These are phyloP conservation scores for Pollachius pollachius DNA, from an alignment of 2,113 vertebrate species.

Conservation along the genomic window DNA sequence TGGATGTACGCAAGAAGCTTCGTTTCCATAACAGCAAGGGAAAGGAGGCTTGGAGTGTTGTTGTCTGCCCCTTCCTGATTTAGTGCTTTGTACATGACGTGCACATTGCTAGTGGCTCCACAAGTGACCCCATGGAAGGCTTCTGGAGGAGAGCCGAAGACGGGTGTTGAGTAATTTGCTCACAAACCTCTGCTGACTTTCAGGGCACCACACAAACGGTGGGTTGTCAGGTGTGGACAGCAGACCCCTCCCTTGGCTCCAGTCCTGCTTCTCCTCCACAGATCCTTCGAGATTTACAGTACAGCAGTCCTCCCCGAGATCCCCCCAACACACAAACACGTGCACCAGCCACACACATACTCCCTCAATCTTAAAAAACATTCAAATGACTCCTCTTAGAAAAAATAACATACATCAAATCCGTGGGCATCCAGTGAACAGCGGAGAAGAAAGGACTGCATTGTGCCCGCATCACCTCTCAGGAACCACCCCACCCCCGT, in stretches of 20 bases:
- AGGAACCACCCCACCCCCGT: constrained; percentile 49
- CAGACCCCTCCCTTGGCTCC: constrained; percentile 18
- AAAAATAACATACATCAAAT: neutral
- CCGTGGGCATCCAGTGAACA: constrained; percentile 26
- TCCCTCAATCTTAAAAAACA: constrained; percentile 36
- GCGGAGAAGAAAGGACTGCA: constrained; percentile 45
- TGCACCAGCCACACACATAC: neutral
- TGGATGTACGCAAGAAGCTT: constrained; percentile 7
- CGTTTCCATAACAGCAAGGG: constrained; percentile 45
- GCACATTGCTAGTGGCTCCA: constrained; percentile 14
- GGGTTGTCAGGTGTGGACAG: constrained; percentile 48
- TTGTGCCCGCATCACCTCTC: constrained; percentile 44
- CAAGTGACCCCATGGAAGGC: constrained; percentile 1
- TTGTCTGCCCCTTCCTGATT: constrained; percentile 33
- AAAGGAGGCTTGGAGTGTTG: constrained; percentile 20
- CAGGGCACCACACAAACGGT: constrained; percentile 18
- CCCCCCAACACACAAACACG: no score
- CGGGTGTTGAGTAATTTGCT: constrained; percentile 7
- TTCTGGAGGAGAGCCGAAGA: neutral
- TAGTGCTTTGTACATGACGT: constrained; percentile 14
- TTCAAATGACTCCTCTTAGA: constrained; percentile 32
- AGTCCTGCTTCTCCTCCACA: constrained; percentile 33
- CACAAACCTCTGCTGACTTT: constrained; percentile 16
- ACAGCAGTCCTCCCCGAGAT: constrained; percentile 16
- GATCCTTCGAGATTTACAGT: constrained; percentile 49